Percentiles rank a stretch among this genome's conserved stretches.
Evolutionary conservation across 2,113 vertebrate genomes (phyloP).

Genomic region (Scytalopus superciliaris): DNA sequence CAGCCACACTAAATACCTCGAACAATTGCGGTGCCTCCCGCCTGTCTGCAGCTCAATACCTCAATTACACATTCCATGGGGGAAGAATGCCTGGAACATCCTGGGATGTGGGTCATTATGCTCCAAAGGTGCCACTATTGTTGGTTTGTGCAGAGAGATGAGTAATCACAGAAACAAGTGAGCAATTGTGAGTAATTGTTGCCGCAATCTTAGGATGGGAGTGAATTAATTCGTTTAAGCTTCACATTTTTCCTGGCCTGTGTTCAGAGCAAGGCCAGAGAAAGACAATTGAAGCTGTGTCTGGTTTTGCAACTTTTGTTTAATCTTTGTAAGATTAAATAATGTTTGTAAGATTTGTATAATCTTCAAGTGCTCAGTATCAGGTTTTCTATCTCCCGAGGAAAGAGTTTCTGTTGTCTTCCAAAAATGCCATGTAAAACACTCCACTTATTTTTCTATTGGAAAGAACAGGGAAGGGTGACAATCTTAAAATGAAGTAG

Average conservation of each 20-base stretch:
- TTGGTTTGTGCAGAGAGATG: background rate
- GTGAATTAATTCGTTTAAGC: background rate
- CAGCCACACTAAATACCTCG: background rate
- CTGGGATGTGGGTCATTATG: background rate
- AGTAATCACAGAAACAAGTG: conserved; percentile 39
- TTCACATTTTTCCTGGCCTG: background rate
- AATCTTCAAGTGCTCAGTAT: background rate
- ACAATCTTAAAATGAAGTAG: background rate
- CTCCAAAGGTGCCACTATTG: background rate
- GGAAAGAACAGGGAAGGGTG: background rate
- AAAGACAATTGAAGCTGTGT: background rate
- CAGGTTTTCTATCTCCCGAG: background rate
- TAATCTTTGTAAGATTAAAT: too few species aligned
- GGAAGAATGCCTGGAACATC: background rate
- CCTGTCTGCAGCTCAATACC: background rate
- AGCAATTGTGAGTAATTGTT: conserved; percentile 4
- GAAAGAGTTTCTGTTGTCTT: background rate
- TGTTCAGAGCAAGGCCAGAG: background rate
- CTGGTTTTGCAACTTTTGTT: background rate
- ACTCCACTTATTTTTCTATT: background rate
- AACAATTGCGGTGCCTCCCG: background rate
- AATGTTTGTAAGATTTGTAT: background rate
- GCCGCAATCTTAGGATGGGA: background rate
- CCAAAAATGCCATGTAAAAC: background rate
- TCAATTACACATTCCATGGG: background rate